Evolutionary conservation across 2,113 vertebrate genomes (phyloP), one percentile per base, ranked within the genome.

Genomic region (Bucco capensis): DNA sequence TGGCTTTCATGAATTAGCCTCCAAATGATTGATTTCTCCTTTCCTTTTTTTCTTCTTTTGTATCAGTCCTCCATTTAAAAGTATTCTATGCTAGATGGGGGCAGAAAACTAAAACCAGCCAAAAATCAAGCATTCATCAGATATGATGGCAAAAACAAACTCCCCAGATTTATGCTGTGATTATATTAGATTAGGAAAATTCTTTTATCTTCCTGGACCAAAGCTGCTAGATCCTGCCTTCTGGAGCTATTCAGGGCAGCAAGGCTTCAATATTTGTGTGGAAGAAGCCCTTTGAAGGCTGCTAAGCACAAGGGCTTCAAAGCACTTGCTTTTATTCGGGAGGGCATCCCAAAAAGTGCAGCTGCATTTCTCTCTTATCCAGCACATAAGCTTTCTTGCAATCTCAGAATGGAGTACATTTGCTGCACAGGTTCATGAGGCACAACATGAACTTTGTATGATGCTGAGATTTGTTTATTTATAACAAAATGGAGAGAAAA

Each of bases 381-480:
- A 64, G 53, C 30, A 56, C 14, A 22, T 8, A 9, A 70, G 13
- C 24, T 53, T 74, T 80, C n/a, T 40, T 49, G 14, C 50, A 53
- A 33, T 35, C 25, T 33, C 49, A 47, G 65, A 81, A 77, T 2
- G 12, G 30, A 57, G 22, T 18, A 13, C 21, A 8, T 82, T 25
- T 74, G 38, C 61, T 64, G 16, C 40, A 24, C 31, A 60, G 40
- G 24, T 44, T 61, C 19, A 16, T 14, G 23, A 70, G 19, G 46
- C 42, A 54, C 38, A n/a, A 17, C 1, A 4, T 67, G 76, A 95
- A 88, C 79, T 90, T 80, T 60, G 13, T 47, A 77, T 56, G 85
- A 88, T 81, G 80, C 64, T 83, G 79, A 86, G 56, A 69, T 67
- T 72, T 83, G 40, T 88, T 92, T 94, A 66, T 83, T 93, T 94